phyloP scores from a whole-genome alignment of 2,888 invertebrate species.

The Drosophila colorata region DNA sequence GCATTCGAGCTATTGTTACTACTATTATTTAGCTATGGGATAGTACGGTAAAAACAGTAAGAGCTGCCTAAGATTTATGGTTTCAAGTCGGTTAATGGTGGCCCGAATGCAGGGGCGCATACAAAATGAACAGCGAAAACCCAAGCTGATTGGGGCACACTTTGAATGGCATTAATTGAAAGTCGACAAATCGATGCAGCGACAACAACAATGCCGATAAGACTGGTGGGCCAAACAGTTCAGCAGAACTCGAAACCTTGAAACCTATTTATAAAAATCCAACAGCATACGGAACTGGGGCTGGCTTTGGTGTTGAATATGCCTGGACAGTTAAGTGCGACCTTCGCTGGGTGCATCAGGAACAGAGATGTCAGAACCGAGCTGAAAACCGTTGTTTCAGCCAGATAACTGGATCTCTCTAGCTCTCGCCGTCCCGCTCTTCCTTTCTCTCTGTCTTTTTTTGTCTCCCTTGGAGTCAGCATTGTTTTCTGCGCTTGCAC shows the following conservation, averaged over 20 bases:
- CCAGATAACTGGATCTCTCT: constrained; percentile 64
- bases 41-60: constrained; percentile 55
- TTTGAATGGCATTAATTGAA: constrained; percentile 65
- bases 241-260: constrained; percentile 61
- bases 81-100: constrained; percentile 44
- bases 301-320: constrained; percentile 20
- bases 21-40: constrained; percentile 18
- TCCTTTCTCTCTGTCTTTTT: not conserved
- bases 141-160: constrained; percentile 49
- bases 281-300: constrained; percentile 51
- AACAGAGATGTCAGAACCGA: constrained; percentile 20
- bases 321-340: constrained; percentile 57
- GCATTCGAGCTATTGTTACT: constrained; percentile 6
- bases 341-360: constrained; percentile 59
- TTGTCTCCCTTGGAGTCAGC: not conserved
- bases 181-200: constrained; percentile 67
- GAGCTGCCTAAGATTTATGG: constrained; percentile 70
- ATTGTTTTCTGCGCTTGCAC: constrained; percentile 29
- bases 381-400: constrained; percentile 64
- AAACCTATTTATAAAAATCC: constrained; percentile 65
- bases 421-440: not conserved
- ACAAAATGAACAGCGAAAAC: constrained; percentile 56
- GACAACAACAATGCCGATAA: not conserved
- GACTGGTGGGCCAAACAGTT: constrained; percentile 34
- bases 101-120: constrained; percentile 51